Base-by-base conservation (phyloP, 2,888 invertebrate species). In the Dione juno region DNA sequence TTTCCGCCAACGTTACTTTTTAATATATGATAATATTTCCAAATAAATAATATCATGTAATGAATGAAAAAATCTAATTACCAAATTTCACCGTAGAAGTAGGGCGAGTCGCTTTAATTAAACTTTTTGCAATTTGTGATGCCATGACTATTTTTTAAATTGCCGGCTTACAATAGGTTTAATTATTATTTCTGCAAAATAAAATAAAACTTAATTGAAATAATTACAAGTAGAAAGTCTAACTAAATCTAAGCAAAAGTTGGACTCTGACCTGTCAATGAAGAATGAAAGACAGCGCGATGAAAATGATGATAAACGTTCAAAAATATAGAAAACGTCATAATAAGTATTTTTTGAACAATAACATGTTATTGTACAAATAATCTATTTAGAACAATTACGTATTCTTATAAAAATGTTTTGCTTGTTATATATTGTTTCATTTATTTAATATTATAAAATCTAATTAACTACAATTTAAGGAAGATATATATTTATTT, bases 261-360 rank as follows among this genome's bases (percentile, higher is more conserved):
- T 92, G 92, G 92, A 92, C 92, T 92, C 81, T 92, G 92, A 92
- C 90, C 92, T 87, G 79, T 80, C 80, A 80, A 76, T 74, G 21
- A 61, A 28, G 28, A 28, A 28, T 28, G 28, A 41, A 35, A 66
- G 67, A 59, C 65, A 68, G 72, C 48, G 48, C 70, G 35, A 63
- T 19, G 11, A 16, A 72, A 45, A 64, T 19, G 11, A 10, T 3
- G 45, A 61, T 16, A 45, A 48, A 41, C 66, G 71, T 73, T 64
- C 19, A 63, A 57, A 70, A 71, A 71, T 35, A 0, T n/a, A 11
- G 37, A 52, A 11, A 28, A 28, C 5, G 5, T 28, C n/a, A n/a
- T n/a, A n/a, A n/a, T n/a, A n/a, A n/a, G n/a, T n/a, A n/a, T n/a
- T n/a, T n/a, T n/a, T n/a, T n/a, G n/a, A n/a, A n/a, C n/a, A n/a